phyloP scores from a whole-genome alignment of 2,113 vertebrate species.

The Labeo catla region DNA sequence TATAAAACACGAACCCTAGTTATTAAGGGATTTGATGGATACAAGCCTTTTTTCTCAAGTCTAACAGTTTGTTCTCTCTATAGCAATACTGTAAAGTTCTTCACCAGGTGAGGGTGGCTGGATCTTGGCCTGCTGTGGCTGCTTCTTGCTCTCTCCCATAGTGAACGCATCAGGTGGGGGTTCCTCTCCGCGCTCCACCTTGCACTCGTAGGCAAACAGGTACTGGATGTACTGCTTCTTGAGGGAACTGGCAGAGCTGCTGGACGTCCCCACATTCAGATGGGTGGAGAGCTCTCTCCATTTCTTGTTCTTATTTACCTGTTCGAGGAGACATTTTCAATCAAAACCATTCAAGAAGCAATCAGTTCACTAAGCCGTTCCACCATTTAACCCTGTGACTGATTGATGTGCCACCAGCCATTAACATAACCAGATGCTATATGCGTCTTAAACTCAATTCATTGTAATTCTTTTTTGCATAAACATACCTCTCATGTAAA shows the following conservation, averaged over 20 bases:
- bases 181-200: conserved; percentile 94
- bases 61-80: neutral
- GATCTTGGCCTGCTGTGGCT: conserved; percentile 82
- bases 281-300: conserved; percentile 90
- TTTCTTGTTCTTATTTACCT: conserved; percentile 98
- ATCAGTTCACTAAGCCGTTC: neutral
- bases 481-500: conserved; percentile 11
- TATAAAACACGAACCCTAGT: neutral
- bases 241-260: conserved; percentile 92
- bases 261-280: conserved; percentile 90
- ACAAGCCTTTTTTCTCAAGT: neutral
- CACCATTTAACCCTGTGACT: neutral
- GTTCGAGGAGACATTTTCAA: conserved; percentile 44
- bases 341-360: neutral
- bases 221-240: conserved; percentile 98
- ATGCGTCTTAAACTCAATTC: neutral
- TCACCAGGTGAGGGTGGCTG: conserved; percentile 95
- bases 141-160: conserved; percentile 83
- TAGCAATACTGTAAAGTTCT: conserved; percentile 42
- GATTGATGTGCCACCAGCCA: neutral
- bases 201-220: conserved; percentile 96
- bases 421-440: neutral
- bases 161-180: conserved; percentile 86
- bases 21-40: neutral
- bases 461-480: neutral